Evolutionary conservation across 1,140 invertebrate genomes (phyloP).

Genomic region (Hyphantria cunea): DNA sequence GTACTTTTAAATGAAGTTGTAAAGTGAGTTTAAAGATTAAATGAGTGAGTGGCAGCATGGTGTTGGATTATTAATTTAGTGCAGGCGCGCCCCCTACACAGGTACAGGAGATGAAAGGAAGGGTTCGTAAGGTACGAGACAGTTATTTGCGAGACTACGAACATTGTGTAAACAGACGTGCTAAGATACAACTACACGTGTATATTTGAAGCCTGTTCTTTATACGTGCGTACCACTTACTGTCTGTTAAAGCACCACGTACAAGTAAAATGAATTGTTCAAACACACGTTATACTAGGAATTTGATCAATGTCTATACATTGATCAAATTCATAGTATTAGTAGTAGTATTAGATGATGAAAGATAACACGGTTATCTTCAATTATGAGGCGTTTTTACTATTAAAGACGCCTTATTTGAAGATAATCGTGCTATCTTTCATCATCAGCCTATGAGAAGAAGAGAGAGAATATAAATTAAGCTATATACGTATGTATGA

Average conservation of each 20-base stretch:
- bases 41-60: neutral
- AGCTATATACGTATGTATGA: no score
- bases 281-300: neutral
- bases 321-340: no score
- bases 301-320: neutral
- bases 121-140: neutral
- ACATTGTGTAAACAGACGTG: constrained; percentile 19
- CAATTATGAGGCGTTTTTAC: no score
- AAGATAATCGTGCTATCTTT: no score
- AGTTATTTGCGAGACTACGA: constrained; percentile 6
- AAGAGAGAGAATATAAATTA: no score
- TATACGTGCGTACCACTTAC: neutral
- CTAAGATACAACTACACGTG: neutral
- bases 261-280: neutral
- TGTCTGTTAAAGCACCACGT: neutral
- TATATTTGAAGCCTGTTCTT: neutral
- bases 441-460: no score
- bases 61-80: constrained; percentile 17
- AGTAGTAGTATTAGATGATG: no score
- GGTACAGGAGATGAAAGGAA: constrained; percentile 4
- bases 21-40: neutral
- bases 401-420: no score
- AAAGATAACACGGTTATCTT: no score
- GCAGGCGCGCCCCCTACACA: constrained; percentile 7
- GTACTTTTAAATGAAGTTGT: constrained; percentile 2